Base-by-base conservation (phyloP, 2,888 invertebrate species). In the Galeruca laticollis region DNA sequence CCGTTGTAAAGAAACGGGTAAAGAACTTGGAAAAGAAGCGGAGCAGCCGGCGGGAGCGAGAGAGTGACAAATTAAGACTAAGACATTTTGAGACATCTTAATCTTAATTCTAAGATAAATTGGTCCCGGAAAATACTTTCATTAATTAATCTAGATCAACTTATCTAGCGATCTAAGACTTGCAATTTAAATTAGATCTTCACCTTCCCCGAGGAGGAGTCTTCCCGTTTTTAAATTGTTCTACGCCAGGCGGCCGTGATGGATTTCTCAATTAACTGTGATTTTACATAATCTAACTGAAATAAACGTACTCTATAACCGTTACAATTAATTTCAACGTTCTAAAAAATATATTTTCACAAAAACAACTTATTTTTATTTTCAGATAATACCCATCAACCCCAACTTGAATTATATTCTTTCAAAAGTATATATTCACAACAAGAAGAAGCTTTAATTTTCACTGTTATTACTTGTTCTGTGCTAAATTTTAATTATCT, bases 91-190 rank as follows among this genome's bases (percentile, higher is more conserved):
- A 83, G 83, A 83, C 84, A 80, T 83, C 84, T 83, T 84, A 84
- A 84, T 85, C 85, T 85, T 85, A 84, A 84, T 84, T 84, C 85
- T 83, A 84, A 85, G 85, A 85, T 85, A 85, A 85, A 85, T 85
- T 85, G 84, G 84, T 82, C 80, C 80, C 66, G 80, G 83, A 82
- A 83, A 84, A 85, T 85, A 85, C 85, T 85, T 85, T 75, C 73
- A 74, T 75, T 84, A 84, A 85, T 85, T 85, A 85, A 85, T 85
- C 85, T 84, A 83, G 85, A 85, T 85, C 85, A 85, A 84, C 79
- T 81, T 82, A 82, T 82, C 83, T 79, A 76, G 79, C 76, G 77
- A 80, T 80, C 80, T 80, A 79, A 78, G 81, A 78, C 80, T 78
- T 78, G 78, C 80, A 76, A 78, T 81, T 80, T 80, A 74, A 76